These are phyloP conservation scores for Bubo blakistoni DNA, from an alignment of 2,113 vertebrate species.

Conservation along the genomic window DNA sequence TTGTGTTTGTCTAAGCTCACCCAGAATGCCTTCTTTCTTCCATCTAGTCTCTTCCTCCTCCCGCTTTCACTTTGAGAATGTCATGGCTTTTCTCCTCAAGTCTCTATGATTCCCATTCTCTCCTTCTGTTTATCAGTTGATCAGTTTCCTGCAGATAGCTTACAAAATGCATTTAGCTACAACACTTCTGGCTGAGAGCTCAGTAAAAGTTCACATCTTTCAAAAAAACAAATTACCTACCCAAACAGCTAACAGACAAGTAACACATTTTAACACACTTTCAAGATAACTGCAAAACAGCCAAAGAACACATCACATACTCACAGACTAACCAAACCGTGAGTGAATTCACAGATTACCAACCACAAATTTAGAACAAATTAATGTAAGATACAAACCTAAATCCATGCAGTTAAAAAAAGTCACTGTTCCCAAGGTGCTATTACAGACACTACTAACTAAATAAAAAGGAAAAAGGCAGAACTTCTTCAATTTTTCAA, in stretches of 20 bases:
- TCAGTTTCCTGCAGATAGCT: neutral
- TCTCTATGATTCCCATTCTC: neutral
- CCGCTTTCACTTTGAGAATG: neutral
- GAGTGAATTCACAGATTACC: neutral
- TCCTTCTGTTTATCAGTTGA: neutral
- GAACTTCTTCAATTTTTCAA: neutral
- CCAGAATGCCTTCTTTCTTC: neutral
- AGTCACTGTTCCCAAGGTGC: neutral
- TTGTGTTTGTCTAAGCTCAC: neutral
- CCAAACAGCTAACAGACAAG: neutral
- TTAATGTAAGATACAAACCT: neutral
- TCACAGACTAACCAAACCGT: neutral
- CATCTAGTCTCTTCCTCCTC: neutral
- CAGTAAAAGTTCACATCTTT: neutral
- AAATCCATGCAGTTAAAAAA: rapidly evolving
- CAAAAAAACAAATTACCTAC: neutral
- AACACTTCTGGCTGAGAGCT: neutral
- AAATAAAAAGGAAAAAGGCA: neutral
- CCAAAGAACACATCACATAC: neutral
- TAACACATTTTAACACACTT: neutral
- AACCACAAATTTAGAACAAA: neutral
- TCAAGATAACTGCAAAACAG: neutral
- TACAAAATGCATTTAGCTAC: neutral
- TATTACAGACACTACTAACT: neutral
- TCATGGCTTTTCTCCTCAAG: neutral